phyloP scores from a whole-genome alignment of 1,140 invertebrate species.

The Epicauta chinensis region DNA sequence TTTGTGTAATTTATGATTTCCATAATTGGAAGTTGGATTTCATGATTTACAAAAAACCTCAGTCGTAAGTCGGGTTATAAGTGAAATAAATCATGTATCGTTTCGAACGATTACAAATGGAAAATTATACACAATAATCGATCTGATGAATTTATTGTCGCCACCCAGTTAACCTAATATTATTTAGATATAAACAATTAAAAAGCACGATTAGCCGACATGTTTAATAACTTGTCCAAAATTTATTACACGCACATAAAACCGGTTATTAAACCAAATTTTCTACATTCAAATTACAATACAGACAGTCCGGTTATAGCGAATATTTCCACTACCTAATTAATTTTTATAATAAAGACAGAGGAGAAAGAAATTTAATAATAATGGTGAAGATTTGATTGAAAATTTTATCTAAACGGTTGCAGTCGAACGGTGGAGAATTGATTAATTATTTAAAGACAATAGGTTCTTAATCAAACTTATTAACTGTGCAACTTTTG shows the following conservation, averaged over 20 bases:
- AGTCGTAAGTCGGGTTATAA: conserved; percentile 2
- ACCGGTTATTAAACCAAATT: conserved; percentile 30
- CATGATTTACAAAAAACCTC: conserved; percentile 2
- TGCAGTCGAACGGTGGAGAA: too few relatives aligned
- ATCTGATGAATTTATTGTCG: not conserved
- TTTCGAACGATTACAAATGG: conserved; percentile 1
- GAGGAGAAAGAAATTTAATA: too few relatives aligned
- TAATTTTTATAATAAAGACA: too few relatives aligned
- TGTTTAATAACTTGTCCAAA: conserved; percentile 25
- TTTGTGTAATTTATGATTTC: not conserved
- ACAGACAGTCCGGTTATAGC: too few relatives aligned
- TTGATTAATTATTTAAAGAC: too few relatives aligned
- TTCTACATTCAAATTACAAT: conserved; percentile 20
- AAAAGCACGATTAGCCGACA: conserved; percentile 23
- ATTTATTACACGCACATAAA: conserved; percentile 31
- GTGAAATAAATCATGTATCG: conserved; percentile 4
- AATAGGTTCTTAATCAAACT: too few relatives aligned
- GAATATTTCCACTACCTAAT: too few relatives aligned
- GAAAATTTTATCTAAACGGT: too few relatives aligned
- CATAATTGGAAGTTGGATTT: conserved; percentile 1
- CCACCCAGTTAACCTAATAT: conserved; percentile 7
- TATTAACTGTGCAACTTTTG: too few relatives aligned
- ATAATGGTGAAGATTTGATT: too few relatives aligned
- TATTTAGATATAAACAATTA: conserved; percentile 14
- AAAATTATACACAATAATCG: not conserved